A percentile compares a stretch with the other conserved stretches of the same genome.
Evolutionary conservation across 2,113 vertebrate species (phyloP).

Genomic region (Erinaceus europaeus): DNA sequence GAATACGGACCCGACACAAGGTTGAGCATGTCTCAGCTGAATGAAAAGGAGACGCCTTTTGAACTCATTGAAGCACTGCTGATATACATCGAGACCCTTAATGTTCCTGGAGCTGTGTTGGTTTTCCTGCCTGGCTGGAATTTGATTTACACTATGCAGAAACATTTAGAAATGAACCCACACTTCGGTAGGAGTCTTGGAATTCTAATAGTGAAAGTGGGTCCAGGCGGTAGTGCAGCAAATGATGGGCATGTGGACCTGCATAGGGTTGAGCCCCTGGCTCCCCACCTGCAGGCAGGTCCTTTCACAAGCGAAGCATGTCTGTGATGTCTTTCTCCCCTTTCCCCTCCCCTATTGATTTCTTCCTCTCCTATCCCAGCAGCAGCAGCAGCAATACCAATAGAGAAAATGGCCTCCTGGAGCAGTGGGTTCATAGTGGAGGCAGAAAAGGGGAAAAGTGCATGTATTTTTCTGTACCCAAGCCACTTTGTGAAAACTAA

Average conservation of each 20-base stretch:
- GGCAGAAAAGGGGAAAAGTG: too few species aligned
- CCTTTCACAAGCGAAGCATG: too few species aligned
- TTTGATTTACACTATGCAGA: constrained; percentile 96
- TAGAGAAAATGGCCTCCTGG: too few species aligned
- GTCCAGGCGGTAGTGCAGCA: too few species aligned
- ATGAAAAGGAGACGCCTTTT: constrained; percentile 94
- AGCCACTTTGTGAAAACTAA: not conserved
- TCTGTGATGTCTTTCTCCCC: too few species aligned
- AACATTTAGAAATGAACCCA: constrained; percentile 92
- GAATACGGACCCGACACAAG: constrained; percentile 92
- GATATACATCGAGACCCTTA: constrained; percentile 92
- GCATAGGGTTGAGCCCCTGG: too few species aligned
- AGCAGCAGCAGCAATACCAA: too few species aligned
- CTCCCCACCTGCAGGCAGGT: too few species aligned
- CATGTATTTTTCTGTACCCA: not conserved
- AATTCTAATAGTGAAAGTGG: not conserved
- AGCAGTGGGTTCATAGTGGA: too few species aligned
- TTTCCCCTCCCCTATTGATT: too few species aligned
- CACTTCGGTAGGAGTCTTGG: constrained; percentile 88
- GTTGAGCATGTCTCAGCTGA: constrained; percentile 91
- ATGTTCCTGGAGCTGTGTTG: constrained; percentile 91
- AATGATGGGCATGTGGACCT: too few species aligned
- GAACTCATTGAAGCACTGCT: constrained; percentile 96
- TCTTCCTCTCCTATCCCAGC: too few species aligned
- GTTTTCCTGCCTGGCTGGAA: constrained; percentile 98